Evolutionary conservation across 2,797 vertebrate genomes (phyloP), one percentile per base, ranked within the genome.

Genomic region (Myioborus melanocephalus): DNA sequence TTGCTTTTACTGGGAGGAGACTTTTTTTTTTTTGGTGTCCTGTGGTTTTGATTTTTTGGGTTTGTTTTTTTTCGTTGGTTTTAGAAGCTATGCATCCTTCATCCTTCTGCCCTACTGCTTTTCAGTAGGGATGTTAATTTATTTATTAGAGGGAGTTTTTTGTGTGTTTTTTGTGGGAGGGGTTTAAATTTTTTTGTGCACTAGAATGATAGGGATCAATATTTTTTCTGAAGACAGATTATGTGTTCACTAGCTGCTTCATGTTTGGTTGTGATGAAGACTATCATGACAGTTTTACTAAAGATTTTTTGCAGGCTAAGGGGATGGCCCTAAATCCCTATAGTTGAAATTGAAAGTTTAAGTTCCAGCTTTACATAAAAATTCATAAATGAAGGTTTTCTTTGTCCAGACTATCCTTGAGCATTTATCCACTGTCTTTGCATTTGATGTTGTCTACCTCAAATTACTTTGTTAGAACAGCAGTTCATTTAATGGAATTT

Each of bases 91-190:
- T 1, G 0, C 55, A 5, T 65, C 14, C 4, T 52, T 43, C 3
- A 8, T 86, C 2, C 5, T 59, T 16, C 27, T 63, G 17, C 9
- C 2, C 10, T 69, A 37, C 16, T 44, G 27, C 64, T 52, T 85
- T 82, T 47, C 10, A 22, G 22, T 20, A 35, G 8, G 17, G 10
- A 1, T 70, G 14, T 9, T 55, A 0, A 18, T 23, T 50, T 76
- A 10, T 8, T 41, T 50, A 10, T 46, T 60, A 23, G 8, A 16
- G 7, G 17, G 2, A 0, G 6, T 2, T 7, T 32, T 50, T 37
- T 28, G 27, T 73, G 12, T 37, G 9, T 26, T 27, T 52, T 30
- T 22, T 9, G 13, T 14, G 19, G 19, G 59, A 9, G 12, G 13
- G 18, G 8, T 20, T 30, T 30, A 39, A 39, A 4, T 32, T 41